phyloP scores from a whole-genome alignment of 2,888 invertebrate genomes.

The Cephalotes varians region DNA sequence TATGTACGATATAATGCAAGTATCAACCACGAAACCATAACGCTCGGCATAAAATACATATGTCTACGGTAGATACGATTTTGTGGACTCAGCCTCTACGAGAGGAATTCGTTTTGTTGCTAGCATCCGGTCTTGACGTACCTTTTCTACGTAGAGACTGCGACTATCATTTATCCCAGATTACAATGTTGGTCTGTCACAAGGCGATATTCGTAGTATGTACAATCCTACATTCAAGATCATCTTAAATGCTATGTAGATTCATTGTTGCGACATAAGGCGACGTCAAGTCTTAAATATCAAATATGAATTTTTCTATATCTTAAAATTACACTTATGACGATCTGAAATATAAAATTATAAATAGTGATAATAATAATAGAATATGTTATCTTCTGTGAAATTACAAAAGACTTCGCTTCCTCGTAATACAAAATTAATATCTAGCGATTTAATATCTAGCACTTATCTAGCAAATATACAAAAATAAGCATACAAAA shows the following conservation, averaged over 20 bases:
- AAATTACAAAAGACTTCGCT: not conserved
- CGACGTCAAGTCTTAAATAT: not conserved
- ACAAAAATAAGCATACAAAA: not conserved
- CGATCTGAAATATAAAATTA: not conserved
- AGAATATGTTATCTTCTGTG: not conserved
- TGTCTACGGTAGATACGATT: constrained; percentile 69
- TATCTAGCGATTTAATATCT: no score
- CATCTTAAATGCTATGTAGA: not conserved
- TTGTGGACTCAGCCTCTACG: constrained; percentile 40
- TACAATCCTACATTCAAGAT: not conserved
- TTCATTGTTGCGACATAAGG: not conserved
- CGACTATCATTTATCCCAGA: constrained; percentile 34
- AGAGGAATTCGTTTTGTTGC: constrained; percentile 50
- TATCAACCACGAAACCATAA: constrained; percentile 59
- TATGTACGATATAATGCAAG: constrained; percentile 62
- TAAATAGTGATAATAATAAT: not conserved
- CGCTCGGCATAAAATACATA: constrained; percentile 68
- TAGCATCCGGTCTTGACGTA: constrained; percentile 31
- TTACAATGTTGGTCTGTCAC: constrained; percentile 19
- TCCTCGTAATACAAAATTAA: not conserved
- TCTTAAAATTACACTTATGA: not conserved
- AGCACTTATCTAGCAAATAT: not conserved
- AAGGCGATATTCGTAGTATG: constrained; percentile 5
- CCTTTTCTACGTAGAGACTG: not conserved
- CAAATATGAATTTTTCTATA: not conserved